Conservation (phyloP, 2,113 vertebrate genomes). For the Apodemus sylvaticus region DNA sequence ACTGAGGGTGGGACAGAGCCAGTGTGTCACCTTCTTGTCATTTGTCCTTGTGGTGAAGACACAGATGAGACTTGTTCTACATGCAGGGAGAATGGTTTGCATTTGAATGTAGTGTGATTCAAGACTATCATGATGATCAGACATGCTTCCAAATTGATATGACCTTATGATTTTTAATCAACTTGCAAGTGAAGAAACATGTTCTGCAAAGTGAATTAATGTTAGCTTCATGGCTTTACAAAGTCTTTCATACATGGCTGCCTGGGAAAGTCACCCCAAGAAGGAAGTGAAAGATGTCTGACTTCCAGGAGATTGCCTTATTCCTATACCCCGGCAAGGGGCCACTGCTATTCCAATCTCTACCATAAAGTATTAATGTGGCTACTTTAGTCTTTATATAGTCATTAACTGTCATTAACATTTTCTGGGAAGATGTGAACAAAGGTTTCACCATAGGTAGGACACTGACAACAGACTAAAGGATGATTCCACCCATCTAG, state of each 20-base stretch:
- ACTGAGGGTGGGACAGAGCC: not conserved
- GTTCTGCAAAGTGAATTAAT: not conserved
- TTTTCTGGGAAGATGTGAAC: not conserved
- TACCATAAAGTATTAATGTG: not conserved
- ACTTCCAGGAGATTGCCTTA: not conserved
- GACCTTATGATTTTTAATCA: not conserved
- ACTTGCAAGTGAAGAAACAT: not conserved
- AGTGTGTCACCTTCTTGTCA: not conserved
- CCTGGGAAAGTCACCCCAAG: not conserved
- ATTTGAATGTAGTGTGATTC: not conserved
- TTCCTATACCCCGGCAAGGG: not conserved
- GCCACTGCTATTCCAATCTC: not conserved
- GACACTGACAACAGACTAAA: not conserved
- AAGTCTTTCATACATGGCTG: not conserved
- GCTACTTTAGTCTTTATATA: not conserved
- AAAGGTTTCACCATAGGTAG: not conserved
- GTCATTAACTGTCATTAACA: not conserved
- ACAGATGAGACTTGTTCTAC: not conserved
- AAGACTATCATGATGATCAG: not conserved
- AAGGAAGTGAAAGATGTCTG: not conserved
- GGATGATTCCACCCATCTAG: not conserved
- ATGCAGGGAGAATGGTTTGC: not conserved
- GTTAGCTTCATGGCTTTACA: not conserved
- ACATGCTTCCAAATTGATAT: not conserved
- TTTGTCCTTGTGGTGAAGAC: not conserved